These are phyloP conservation scores for Rousettus leschenaultii DNA, from an alignment of 2,113 vertebrate genomes.

Conservation along the genomic window DNA sequence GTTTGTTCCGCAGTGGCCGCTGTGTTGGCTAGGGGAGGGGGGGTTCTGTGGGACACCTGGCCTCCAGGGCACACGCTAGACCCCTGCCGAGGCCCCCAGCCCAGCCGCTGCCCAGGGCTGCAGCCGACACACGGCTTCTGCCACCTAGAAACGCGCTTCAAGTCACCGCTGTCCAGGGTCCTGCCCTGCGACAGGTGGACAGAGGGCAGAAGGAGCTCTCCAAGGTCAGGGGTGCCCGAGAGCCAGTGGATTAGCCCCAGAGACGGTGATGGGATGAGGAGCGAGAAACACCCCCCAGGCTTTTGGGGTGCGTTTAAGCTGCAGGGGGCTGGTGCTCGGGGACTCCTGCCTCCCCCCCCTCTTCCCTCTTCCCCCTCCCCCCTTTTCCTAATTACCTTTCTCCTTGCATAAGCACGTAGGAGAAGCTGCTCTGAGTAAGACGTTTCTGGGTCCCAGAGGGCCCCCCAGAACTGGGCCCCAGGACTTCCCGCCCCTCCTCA, in stretches of 20 bases:
- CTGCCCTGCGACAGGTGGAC: fast-evolving
- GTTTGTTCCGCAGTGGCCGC: fast-evolving
- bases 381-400: too few relatives aligned
- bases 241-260: fast-evolving
- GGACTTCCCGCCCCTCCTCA: background rate
- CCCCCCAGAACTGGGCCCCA: background rate
- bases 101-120: too few relatives aligned
- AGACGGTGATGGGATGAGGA: fast-evolving
- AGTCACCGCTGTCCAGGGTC: background rate
- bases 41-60: background rate
- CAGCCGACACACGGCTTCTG: fast-evolving
- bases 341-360: fast-evolving
- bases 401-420: fast-evolving
- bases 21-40: fast-evolving
- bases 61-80: background rate
- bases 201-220: too few relatives aligned
- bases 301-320: fast-evolving
- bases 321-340: fast-evolving
- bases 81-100: too few relatives aligned
- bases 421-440: background rate
- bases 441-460: background rate
- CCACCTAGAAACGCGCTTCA: background rate
- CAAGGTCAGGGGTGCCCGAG: background rate
- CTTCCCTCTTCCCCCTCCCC: too few relatives aligned
- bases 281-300: fast-evolving